phyloP scores from a whole-genome alignment of 1,140 invertebrate genomes.

The Drosophila eugracilis region DNA sequence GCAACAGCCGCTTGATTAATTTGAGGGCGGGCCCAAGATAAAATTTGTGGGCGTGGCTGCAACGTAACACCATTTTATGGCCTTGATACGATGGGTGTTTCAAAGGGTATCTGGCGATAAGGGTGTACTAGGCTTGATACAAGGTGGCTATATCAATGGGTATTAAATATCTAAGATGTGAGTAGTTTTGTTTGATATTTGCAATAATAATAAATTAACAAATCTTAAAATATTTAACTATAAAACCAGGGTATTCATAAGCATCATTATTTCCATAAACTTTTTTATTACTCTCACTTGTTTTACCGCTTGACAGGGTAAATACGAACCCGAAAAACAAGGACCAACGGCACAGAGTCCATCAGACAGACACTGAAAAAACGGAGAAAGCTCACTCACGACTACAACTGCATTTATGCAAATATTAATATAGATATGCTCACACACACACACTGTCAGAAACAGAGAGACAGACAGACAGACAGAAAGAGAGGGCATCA shows the following conservation, averaged over 20 bases:
- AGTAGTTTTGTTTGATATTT: not conserved
- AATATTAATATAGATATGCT: conserved; percentile 50
- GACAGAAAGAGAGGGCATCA: conserved; percentile 52
- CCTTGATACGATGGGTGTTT: conserved; percentile 3
- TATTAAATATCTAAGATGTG: too few species aligned
- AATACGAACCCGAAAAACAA: conserved; percentile 25
- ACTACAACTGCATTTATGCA: conserved; percentile 57
- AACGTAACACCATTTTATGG: conserved; percentile 69
- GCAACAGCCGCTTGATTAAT: conserved; percentile 81
- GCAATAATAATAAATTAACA: too few species aligned
- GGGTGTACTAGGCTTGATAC: too few species aligned
- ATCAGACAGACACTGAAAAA: conserved; percentile 36
- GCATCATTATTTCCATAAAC: not conserved
- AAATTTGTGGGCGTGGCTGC: conserved; percentile 73
- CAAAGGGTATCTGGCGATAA: not conserved
- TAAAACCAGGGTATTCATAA: conserved; percentile 4
- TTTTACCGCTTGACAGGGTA: conserved; percentile 20
- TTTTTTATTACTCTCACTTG: conserved; percentile 22
- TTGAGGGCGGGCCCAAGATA: conserved; percentile 61
- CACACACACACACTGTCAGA: conserved; percentile 4
- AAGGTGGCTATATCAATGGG: too few species aligned
- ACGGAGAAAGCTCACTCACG: conserved; percentile 31
- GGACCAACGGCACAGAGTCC: conserved; percentile 32
- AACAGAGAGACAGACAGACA: conserved; percentile 22
- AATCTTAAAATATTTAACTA: not conserved